Evolutionary conservation across 2,113 vertebrate genomes (phyloP).

Genomic region (Shinisaurus crocodilurus): DNA sequence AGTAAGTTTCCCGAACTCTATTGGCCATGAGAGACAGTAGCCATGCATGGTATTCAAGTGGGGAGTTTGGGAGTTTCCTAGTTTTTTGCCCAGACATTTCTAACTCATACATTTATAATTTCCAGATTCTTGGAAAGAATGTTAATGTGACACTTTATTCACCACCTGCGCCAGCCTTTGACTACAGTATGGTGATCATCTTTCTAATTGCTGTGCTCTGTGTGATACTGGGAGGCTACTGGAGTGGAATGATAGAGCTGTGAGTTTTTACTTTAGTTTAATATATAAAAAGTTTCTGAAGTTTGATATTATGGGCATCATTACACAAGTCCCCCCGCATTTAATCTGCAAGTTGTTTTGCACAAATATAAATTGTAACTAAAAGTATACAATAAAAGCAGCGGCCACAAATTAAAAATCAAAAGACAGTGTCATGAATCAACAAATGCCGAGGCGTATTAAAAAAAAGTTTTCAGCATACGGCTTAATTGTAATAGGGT

Average conservation of each 20-base stretch:
- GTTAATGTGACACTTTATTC: conserved; percentile 86
- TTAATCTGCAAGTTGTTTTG: not conserved
- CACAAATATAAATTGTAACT: no score
- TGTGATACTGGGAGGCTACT: conserved; percentile 89
- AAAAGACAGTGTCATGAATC: no score
- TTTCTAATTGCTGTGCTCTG: conserved; percentile 89
- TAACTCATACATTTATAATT: conserved; percentile 33
- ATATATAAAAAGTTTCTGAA: not conserved
- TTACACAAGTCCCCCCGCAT: not conserved
- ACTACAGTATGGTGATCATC: conserved; percentile 88
- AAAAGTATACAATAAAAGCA: no score
- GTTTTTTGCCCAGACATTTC: not conserved
- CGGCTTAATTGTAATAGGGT: no score
- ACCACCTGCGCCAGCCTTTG: conserved; percentile 79
- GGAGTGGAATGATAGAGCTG: conserved; percentile 91
- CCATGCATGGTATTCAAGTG: not conserved
- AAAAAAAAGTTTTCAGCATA: no score
- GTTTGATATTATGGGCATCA: not conserved
- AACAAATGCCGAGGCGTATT: no score
- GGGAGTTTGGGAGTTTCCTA: not conserved
- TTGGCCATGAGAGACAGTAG: not conserved
- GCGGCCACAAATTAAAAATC: no score
- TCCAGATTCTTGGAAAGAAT: conserved; percentile 79
- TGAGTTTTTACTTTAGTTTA: conserved; percentile 69
- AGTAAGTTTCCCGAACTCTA: not conserved